Base-by-base conservation (phyloP, 92 coral and sea anemone genomes). In the Meandrina meandrites region DNA sequence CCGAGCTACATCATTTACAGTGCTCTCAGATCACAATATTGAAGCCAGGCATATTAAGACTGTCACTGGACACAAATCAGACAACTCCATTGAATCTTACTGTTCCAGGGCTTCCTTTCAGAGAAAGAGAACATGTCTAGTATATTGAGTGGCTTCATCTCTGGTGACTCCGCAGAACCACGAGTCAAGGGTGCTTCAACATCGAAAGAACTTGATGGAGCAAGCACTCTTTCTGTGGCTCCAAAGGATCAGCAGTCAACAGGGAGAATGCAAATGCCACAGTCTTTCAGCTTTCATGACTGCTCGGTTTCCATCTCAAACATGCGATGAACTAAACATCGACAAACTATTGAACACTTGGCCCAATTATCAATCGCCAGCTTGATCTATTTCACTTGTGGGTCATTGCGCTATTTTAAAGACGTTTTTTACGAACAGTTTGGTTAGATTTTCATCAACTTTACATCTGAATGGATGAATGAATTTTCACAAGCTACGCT, bases 31-130 rank as follows among this genome's bases (percentile, higher is more conserved):
- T n/a, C n/a, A n/a, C n/a, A n/a, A n/a, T n/a, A n/a, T n/a, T n/a
- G n/a, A n/a, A n/a, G n/a, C n/a, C n/a, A n/a, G n/a, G n/a, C n/a
- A n/a, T n/a, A n/a, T n/a, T n/a, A n/a, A n/a, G n/a, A n/a, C 89
- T 4, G 89, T 89, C 37, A 75, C 87, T 57, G 80, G 87, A 51
- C 93, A 90, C 54, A 90, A 90, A 82, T 90, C 90, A 0, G 86
- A 74, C 57, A 75, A 32, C 8, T 87, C 93, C 34, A 90, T 87
- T 22, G 90, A 87, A 42, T 90, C 93, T 19, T 91, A 91, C 86
- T 76, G 76, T 35, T 48, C 12, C 80, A 80, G 91, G 50, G 85
- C 89, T 22, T 87, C 93, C 71, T 84, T 88, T 68, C 80, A 79
- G 32, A 87, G 68, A 88, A 90, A 64, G 90, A 90, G 64, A 77